Conservation (phyloP, 2,888 invertebrate genomes). For the Tinea semifulvella region DNA sequence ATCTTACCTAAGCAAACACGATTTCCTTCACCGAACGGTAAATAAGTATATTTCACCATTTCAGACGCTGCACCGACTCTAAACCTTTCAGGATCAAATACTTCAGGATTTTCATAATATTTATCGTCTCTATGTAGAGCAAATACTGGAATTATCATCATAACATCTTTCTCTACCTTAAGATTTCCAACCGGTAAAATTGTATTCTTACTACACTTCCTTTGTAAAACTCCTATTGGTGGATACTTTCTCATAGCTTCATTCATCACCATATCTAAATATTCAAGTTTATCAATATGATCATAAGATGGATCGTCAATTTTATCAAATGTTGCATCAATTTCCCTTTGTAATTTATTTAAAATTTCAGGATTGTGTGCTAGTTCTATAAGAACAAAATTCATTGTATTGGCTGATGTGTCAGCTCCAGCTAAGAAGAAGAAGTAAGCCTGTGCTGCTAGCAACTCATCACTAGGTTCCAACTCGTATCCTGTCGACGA, state of each 20-base stretch:
- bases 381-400: slow-evolving; percentile 40
- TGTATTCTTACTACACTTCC: slow-evolving; percentile 34
- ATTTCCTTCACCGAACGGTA: slow-evolving; percentile 61
- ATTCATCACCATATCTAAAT: slow-evolving; percentile 44
- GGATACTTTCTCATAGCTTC: slow-evolving; percentile 44
- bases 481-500: slow-evolving; percentile 30
- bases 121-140: slow-evolving; percentile 40
- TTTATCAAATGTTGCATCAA: slow-evolving; percentile 34
- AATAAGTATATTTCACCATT: slow-evolving; percentile 36
- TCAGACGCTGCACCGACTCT: slow-evolving; percentile 17
- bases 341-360: slow-evolving; percentile 38
- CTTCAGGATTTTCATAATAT: slow-evolving; percentile 40
- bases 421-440: slow-evolving; percentile 56
- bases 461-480: slow-evolving; percentile 35
- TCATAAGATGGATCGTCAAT: slow-evolving; percentile 33
- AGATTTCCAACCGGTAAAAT: slow-evolving; percentile 31
- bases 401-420: slow-evolving; percentile 43
- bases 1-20: slow-evolving; percentile 57
- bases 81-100: slow-evolving; percentile 58
- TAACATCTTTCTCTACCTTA: slow-evolving; percentile 28
- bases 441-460: slow-evolving; percentile 52
- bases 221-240: slow-evolving; percentile 33
- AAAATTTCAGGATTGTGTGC: slow-evolving; percentile 40
- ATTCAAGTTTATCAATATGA: slow-evolving; percentile 36
- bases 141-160: slow-evolving; percentile 31